Evolutionary conservation across 2,797 vertebrate genomes (phyloP).

Genomic region (Malacoraja senta): DNA sequence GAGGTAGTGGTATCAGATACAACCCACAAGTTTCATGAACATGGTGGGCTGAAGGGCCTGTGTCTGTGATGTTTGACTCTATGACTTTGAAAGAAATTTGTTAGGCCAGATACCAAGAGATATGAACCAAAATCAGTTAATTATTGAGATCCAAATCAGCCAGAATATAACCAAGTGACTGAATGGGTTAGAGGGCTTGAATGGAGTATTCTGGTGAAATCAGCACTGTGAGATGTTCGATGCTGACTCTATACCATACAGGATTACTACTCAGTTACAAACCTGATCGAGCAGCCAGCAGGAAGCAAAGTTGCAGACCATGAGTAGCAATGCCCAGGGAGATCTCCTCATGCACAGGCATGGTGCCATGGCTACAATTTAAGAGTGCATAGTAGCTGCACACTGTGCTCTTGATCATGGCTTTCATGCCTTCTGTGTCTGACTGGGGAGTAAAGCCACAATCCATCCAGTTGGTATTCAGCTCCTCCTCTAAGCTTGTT

Average conservation of each 20-base stretch:
- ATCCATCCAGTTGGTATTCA: not conserved
- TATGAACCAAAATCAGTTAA: not conserved
- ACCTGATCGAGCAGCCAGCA: conserved; percentile 9
- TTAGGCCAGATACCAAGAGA: too few species aligned
- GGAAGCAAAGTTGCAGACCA: not conserved
- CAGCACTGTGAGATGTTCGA: not conserved
- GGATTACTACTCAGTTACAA: not conserved
- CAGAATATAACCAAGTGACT: not conserved
- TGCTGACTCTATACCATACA: not conserved
- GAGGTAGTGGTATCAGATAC: not conserved
- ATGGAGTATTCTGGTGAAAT: too few species aligned
- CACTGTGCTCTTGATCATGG: not conserved
- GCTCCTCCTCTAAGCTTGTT: not conserved
- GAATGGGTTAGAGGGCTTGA: too few species aligned
- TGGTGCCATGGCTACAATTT: not conserved
- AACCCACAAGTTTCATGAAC: too few species aligned
- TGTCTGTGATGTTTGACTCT: too few species aligned
- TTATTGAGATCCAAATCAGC: not conserved
- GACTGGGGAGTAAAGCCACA: not conserved
- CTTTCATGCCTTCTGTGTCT: not conserved
- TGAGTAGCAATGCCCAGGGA: not conserved
- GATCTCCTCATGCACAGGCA: not conserved
- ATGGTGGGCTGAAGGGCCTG: too few species aligned
- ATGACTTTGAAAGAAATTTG: too few species aligned
- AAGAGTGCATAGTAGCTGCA: not conserved